Evolutionary conservation across 2,797 vertebrate species (phyloP).

Genomic region (Arremon brunneinucha): DNA sequence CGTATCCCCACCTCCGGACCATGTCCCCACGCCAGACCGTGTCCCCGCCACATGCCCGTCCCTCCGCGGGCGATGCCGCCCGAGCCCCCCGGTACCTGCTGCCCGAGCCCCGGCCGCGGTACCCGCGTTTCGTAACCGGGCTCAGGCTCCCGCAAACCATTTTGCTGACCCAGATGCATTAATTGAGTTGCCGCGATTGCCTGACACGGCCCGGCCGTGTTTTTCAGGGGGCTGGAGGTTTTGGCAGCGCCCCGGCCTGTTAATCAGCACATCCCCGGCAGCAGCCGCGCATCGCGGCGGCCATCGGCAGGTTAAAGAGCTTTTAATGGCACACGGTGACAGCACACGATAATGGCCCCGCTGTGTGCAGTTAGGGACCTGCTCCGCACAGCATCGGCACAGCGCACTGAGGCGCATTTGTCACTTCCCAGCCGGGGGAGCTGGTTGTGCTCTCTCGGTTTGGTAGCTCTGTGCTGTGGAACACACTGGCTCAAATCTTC

Average conservation of each 20-base stretch:
- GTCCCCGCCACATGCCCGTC: neutral
- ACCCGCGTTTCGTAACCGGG: constrained; percentile 47
- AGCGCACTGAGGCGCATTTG: neutral
- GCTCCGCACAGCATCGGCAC: neutral
- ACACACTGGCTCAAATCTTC: neutral
- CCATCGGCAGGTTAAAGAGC: neutral
- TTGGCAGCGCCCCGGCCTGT: neutral
- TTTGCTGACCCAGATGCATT: constrained; percentile 63
- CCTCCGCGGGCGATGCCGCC: no score
- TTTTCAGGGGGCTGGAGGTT: neutral
- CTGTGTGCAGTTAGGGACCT: neutral
- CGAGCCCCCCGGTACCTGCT: neutral
- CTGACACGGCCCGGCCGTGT: neutral
- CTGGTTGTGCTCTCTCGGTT: neutral
- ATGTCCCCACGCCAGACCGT: neutral
- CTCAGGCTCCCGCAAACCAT: constrained; percentile 24
- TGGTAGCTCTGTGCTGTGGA: neutral
- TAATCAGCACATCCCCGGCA: constrained; percentile 1
- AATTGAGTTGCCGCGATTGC: constrained; percentile 27
- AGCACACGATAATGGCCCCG: neutral
- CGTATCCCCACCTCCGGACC: neutral
- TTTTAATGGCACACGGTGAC: neutral
- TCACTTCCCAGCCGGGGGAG: neutral
- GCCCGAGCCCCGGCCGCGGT: neutral
- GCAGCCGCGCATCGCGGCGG: neutral